Conservation (phyloP, 30 jellyfish, hydroid and myxozoan species). For the Aurelia sp. region DNA sequence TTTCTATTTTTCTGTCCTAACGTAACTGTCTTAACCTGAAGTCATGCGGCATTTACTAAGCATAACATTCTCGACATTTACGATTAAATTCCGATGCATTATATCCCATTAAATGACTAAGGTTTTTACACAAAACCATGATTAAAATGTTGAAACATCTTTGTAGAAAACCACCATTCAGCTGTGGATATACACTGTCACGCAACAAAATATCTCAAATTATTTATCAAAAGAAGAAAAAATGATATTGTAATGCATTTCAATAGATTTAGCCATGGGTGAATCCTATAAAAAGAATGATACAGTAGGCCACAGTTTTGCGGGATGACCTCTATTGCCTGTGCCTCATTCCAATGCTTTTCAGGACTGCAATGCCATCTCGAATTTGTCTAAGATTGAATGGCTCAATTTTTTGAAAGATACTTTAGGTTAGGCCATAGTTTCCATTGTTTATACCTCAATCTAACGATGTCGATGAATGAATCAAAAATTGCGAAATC, state of each 20-base stretch:
- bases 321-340: too few species aligned
- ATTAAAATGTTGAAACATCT: slow-evolving; percentile 1
- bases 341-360: too few species aligned
- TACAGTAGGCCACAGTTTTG: too few species aligned
- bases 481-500: too few species aligned
- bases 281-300: neutral
- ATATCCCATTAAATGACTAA: slow-evolving; percentile 12
- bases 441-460: too few species aligned
- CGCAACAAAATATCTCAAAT: slow-evolving; percentile 9
- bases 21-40: too few species aligned
- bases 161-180: neutral
- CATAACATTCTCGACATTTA: neutral
- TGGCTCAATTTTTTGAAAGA: too few species aligned
- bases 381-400: too few species aligned
- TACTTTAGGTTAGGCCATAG: too few species aligned
- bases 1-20: too few species aligned
- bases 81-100: slow-evolving; percentile 17
- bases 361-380: too few species aligned
- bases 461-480: too few species aligned
- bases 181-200: neutral
- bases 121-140: slow-evolving; percentile 15
- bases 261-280: neutral
- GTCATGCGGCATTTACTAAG: neutral
- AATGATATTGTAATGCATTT: neutral
- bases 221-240: neutral